Evolutionary conservation across 1,140 invertebrate genomes (phyloP), one percentile per base, ranked within the genome.

Genomic region (Battus philenor): DNA sequence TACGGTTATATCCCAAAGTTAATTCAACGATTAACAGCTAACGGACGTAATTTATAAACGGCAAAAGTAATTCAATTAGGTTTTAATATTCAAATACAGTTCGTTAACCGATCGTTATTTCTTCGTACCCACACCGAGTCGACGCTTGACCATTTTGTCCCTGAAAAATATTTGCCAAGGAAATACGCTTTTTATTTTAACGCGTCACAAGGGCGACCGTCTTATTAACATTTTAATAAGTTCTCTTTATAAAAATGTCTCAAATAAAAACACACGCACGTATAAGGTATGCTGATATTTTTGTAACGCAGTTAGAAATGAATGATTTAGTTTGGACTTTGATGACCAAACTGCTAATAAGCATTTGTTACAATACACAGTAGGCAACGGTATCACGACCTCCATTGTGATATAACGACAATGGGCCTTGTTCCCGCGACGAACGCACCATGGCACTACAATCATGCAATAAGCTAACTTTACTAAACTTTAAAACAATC

Each of bases 351-450:
- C n/a, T n/a, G 20, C n/a, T 57, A 33, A 44, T 45, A 38, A 47
- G 27, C 18, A 49, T 44, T 33, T 56, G 32, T 44, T 44, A 45
- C 15, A 45, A 34, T 50, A 36, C 17, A 41, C 31, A 17, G 24
- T 29, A 13, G 16, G 38, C 26, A 41, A 41, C 15, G 9, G 38
- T 27, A 29, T 17, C 13, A 24, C 20, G 20, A 17, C 30, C 13
- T 31, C 32, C 41, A 51, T 56, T 56, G 49, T 52, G 34, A 46
- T 39, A 31, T 29, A 46, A 29, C 33, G 38, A 57, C 50, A 52
- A 52, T 49, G 20, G 44, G 5, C 27, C 10, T 11, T 43, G 38
- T 47, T 53, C 36, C 43, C 32, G 39, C 47, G 45, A 30, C 16
- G 16, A 15, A 41, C 20, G n/a, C 18, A 20, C 18, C 6, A 20